Evolutionary conservation across 2,113 vertebrate species (phyloP).

Genomic region (Cynoglossus semilaevis): DNA sequence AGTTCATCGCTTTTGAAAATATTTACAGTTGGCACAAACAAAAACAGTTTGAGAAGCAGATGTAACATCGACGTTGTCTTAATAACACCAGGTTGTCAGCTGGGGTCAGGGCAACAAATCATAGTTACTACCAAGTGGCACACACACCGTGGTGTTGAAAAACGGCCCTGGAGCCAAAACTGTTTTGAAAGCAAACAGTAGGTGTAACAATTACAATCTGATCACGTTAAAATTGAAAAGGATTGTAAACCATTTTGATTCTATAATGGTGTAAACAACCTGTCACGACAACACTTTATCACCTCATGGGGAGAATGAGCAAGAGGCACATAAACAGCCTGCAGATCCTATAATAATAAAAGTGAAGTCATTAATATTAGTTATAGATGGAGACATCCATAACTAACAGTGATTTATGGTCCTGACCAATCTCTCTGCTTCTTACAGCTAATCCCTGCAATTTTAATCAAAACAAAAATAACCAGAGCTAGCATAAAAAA

Average conservation of each 20-base stretch:
- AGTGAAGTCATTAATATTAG: conserved; percentile 21
- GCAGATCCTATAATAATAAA: not conserved
- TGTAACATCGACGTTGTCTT: conserved; percentile 8
- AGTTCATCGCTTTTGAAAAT: conserved; percentile 16
- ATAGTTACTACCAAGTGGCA: conserved; percentile 36
- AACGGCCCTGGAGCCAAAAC: conserved; percentile 25
- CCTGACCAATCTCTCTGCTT: not conserved
- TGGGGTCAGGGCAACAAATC: conserved; percentile 40
- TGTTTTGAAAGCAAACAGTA: conserved; percentile 52
- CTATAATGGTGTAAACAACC: conserved; percentile 24
- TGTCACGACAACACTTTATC: conserved; percentile 21
- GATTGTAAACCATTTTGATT: conserved; percentile 41
- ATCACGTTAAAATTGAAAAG: conserved; percentile 49
- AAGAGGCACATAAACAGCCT: conserved; percentile 1
- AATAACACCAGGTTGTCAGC: conserved; percentile 25
- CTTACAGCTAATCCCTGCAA: conserved; percentile 23
- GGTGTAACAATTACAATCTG: conserved; percentile 42
- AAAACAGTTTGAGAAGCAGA: conserved; percentile 17
- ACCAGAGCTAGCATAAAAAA: conserved; percentile 9
- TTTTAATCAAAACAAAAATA: not conserved
- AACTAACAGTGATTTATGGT: conserved; percentile 36
- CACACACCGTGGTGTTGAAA: conserved; percentile 27
- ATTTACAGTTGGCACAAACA: conserved; percentile 10
- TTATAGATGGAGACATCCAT: conserved; percentile 19
- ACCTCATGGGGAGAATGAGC: conserved; percentile 11